Conservation (phyloP, 2,113 vertebrate species). For the Coregonus clupeaformis region DNA sequence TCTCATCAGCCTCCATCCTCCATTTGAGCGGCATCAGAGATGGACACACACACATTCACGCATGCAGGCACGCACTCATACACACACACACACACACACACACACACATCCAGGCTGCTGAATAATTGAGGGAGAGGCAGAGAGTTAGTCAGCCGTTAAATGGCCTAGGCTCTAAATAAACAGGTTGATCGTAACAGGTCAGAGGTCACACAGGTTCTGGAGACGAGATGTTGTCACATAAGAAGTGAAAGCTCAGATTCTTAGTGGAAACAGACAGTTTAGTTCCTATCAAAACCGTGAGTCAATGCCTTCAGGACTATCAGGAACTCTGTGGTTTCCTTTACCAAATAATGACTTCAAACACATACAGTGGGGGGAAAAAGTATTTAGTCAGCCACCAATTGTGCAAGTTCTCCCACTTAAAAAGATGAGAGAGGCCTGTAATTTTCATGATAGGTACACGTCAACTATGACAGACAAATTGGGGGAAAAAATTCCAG, state of each 20-base stretch:
- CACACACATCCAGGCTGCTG: conserved; percentile 29
- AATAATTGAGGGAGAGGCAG: conserved; percentile 43
- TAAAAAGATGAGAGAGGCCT: no score
- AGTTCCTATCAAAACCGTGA: conserved; percentile 4
- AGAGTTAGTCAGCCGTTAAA: conserved; percentile 38
- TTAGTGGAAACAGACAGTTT: not conserved
- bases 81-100: conserved; percentile 7
- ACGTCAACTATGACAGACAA: no score
- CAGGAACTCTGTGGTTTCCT: no score
- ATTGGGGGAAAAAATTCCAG: no score
- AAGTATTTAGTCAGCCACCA: no score
- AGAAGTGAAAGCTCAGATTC: not conserved
- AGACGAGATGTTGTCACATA: not conserved
- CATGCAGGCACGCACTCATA: not conserved
- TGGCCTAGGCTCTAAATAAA: conserved; percentile 33
- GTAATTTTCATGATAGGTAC: no score
- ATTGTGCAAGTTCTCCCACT: no score
- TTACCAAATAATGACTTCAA: no score
- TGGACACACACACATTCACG: conserved; percentile 8
- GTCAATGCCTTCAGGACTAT: no score
- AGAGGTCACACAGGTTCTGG: conserved; percentile 14
- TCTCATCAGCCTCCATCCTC: conserved; percentile 11
- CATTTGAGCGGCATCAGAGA: not conserved
- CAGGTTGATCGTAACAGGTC: conserved; percentile 18
- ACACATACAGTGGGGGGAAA: no score